These are phyloP conservation scores for Hypomecis atomaria DNA, from an alignment of 2,888 invertebrate species.

Conservation along the genomic window DNA sequence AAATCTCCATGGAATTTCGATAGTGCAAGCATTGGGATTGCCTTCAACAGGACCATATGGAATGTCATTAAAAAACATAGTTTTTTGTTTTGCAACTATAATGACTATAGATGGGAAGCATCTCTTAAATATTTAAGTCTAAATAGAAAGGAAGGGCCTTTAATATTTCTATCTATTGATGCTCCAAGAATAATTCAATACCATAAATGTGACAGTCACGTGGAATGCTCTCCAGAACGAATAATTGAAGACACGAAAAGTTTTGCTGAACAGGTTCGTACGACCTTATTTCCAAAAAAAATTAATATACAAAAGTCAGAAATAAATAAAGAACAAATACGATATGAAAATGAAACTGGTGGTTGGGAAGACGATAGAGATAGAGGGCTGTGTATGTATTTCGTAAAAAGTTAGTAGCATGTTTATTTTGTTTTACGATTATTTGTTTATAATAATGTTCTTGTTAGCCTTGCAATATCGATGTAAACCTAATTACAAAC, in stretches of 20 bases:
- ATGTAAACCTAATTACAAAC: too few relatives aligned
- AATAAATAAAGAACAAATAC: slow-evolving; percentile 11
- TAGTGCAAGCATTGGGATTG: slow-evolving; percentile 48
- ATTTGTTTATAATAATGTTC: not conserved
- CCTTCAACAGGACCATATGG: slow-evolving; percentile 58
- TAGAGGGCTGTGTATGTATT: slow-evolving; percentile 48
- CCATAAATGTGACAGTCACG: slow-evolving; percentile 41
- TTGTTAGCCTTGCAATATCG: not conserved
- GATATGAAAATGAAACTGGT: slow-evolving; percentile 35
- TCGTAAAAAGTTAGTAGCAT: slow-evolving; percentile 13
- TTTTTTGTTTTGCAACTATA: slow-evolving; percentile 52
- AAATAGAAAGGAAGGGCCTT: slow-evolving; percentile 40
- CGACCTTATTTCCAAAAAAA: slow-evolving; percentile 44
- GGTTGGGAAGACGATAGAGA: slow-evolving; percentile 56
- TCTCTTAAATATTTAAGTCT: slow-evolving; percentile 50
- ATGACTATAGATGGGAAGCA: slow-evolving; percentile 58
- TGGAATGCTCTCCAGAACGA: slow-evolving; percentile 37
- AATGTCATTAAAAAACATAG: slow-evolving; percentile 47
- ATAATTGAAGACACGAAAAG: slow-evolving; percentile 39
- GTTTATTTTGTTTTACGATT: slow-evolving; percentile 4
- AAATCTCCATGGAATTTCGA: slow-evolving; percentile 49
- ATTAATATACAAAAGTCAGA: slow-evolving; percentile 19
- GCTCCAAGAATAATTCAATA: slow-evolving; percentile 56
- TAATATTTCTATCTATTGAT: slow-evolving; percentile 45
- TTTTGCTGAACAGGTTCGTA: slow-evolving; percentile 41